These are phyloP conservation scores for Trididemnum nubilum DNA, from an alignment of 23 tunicate species.

Conservation along the genomic window DNA sequence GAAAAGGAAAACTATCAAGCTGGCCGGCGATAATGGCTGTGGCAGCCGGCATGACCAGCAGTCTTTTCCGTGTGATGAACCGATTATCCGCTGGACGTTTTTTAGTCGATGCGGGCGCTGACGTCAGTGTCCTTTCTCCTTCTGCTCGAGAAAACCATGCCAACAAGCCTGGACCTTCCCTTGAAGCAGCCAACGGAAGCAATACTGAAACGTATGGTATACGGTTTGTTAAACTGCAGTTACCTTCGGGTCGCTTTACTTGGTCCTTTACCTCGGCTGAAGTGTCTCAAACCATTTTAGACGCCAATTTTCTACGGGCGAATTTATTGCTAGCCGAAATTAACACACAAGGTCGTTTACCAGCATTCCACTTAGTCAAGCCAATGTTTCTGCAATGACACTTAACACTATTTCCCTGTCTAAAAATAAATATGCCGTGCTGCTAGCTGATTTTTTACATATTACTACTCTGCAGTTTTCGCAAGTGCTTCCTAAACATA, in stretches of 20 bases:
- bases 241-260: background rate
- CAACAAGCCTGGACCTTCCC: background rate
- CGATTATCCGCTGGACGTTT: background rate
- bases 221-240: background rate
- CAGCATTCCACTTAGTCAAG: background rate
- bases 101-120: background rate
- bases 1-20: background rate
- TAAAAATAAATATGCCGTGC: background rate
- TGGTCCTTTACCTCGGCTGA: background rate
- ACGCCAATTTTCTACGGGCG: background rate
- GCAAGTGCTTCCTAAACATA: too few species aligned
- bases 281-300: background rate
- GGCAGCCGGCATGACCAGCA: background rate
- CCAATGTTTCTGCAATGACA: background rate
- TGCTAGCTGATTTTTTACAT: background rate
- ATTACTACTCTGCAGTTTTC: too few species aligned
- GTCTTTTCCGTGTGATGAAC: background rate
- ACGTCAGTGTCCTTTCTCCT: background rate
- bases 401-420: background rate
- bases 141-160: background rate
- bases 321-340: background rate
- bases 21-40: constrained; percentile 13
- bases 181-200: background rate
- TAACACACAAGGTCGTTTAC: background rate
- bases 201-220: background rate